Evolutionary conservation across 2,888 invertebrate species (phyloP), one percentile per base, ranked within the genome.

Genomic region (Tachina fera): DNA sequence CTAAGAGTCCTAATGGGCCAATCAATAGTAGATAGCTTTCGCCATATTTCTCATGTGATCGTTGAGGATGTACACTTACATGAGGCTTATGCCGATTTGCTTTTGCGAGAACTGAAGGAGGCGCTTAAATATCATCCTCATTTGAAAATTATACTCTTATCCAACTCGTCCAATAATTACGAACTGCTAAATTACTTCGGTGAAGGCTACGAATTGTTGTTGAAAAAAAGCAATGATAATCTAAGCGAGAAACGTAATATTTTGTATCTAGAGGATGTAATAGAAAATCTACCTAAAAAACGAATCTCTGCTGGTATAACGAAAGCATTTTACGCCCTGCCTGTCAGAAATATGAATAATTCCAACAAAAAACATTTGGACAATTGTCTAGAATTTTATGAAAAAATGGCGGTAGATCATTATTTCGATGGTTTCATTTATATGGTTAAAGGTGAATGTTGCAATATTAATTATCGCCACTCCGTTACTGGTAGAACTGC

Each of bases 21-120:
- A 1, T 96, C 96, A 9, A 92, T 87, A 13, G 81, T 88, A n/a
- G 88, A 89, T 6, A 87, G 90, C 22, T 90, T 91, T 83, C 87
- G 87, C 0, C 88, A 89, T 56, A 88, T 90, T 45, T 97, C 97
- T 0, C 98, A 98, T 92, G 94, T 97, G 49, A 95, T 97, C 82
- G 95, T 98, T 89, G 98, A 98, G 92, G 98, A 99, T 93, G 96
- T 98, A 22, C 98, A 99, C 92, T 97, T 98, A 91, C 94, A 98
- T 1, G 97, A 98, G 92, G 95, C 96, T 89, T 96, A 97, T 91
- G 96, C 96, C 84, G 99, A 99, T 93, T 97, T 98, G 16, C 78
- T 98, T 60, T 93, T 99, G 77, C 96, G 97, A 78, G 96, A 96
- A 14, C 92, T 99, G 71, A 94, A 96, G 53, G 97, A 97, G 89